Base-by-base conservation (phyloP, 2,113 vertebrate genomes). In the Bujurquina vittata region DNA sequence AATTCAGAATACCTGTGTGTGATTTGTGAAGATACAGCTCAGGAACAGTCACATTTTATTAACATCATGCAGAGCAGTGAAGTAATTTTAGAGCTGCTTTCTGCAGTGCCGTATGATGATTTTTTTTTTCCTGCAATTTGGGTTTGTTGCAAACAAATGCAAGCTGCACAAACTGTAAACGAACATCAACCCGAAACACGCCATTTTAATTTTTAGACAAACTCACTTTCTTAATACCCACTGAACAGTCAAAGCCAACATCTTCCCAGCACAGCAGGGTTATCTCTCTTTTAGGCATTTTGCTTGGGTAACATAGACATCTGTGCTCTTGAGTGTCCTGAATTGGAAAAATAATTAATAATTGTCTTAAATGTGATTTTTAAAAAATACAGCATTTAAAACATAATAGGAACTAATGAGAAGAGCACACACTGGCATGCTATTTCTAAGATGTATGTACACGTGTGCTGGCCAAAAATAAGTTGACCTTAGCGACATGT, bases 1-100 rank as follows among this genome's bases (percentile, higher is more conserved):
- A 59, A 87, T 67, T 75, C 75, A 80, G 73, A 84, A 67, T 62
- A 77, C 75, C 52, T 4, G 31, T 75, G 31, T 62, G 43, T 78
- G 62, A 75, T 89, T 86, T 89, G 84, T 88, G 87, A 75, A 88
- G 87, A 85, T 81, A 69, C 65, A 55, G 83, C 83, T 82, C 54
- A 20, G 77, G 88, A 69, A 81, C 56, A 55, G 65, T 77, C 74
- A 84, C 56, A 77, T 89, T 89, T 88, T 83, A 90, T 92, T 88
- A 88, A 75, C 52, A 35, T 80, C 84, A 80, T 65, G 65, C 59
- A 85, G 61, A 89, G 40, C 49, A 85, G 81, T 85, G 76, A 80
- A 86, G 61, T 82, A 49, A n/a, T 73, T 82, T 83, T 76, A 61
- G 78, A 87, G 78, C 52, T 29, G 59, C 58, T 77, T 54, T 79